phyloP scores from a whole-genome alignment of 2,888 invertebrate species.

The Tryphoninae sp. region DNA sequence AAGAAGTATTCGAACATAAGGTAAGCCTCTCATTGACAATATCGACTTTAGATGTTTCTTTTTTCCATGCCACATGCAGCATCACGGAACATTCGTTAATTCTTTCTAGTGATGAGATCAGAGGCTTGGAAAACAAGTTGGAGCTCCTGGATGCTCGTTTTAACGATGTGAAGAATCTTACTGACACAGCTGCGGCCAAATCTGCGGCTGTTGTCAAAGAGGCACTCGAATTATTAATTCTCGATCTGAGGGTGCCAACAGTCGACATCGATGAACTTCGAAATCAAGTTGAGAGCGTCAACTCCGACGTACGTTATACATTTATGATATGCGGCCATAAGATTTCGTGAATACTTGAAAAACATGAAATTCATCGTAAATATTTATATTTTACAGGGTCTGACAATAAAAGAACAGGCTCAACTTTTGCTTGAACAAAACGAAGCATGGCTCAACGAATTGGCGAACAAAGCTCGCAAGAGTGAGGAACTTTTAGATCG shows the following conservation, averaged over 20 bases:
- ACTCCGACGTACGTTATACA: constrained; percentile 84
- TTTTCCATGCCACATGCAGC: background rate
- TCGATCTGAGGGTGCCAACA: constrained; percentile 89
- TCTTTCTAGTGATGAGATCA: constrained; percentile 85
- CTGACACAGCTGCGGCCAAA: constrained; percentile 88
- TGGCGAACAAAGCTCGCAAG: constrained; percentile 85
- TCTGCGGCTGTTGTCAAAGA: constrained; percentile 91
- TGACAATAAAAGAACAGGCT: constrained; percentile 84
- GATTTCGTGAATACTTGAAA: background rate
- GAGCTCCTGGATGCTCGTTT: constrained; percentile 87
- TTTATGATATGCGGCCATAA: background rate
- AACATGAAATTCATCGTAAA: background rate
- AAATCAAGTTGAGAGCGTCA: constrained; percentile 86
- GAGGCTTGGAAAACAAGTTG: constrained; percentile 86
- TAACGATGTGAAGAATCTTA: constrained; percentile 86
- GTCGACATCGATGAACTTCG: constrained; percentile 88
- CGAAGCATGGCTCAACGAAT: constrained; percentile 84
- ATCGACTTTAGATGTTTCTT: background rate
- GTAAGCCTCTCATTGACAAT: constrained; percentile 78
- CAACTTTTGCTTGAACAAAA: constrained; percentile 84
- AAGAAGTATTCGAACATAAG: constrained; percentile 89
- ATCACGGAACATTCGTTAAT: background rate
- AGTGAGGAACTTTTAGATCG: constrained; percentile 87
- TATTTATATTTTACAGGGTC: constrained; percentile 75
- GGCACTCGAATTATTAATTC: constrained; percentile 90